Base-by-base conservation (phyloP, 1,140 invertebrate genomes). In the Drosophila sturtevanti region DNA sequence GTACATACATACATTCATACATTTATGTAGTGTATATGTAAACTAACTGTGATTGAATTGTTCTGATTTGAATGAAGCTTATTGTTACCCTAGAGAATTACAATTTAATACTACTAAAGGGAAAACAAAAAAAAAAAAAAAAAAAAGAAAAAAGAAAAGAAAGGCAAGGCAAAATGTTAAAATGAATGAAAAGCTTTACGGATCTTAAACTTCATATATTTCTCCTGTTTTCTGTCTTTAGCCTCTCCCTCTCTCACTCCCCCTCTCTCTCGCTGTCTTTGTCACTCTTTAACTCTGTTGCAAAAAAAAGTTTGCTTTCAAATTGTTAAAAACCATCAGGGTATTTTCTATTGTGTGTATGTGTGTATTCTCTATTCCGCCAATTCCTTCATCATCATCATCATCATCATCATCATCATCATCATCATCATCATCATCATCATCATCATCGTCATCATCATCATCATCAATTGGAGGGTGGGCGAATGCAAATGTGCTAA, bases 401-500 rank as follows among this genome's bases (percentile, higher is more conserved):
- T 48, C 41, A 27, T 12, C 48, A 22, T 12, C 16, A 52, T 10
- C 21, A 24, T 52, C 18, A 14, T 27, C 6, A 18, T 21, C 18
- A 11, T 35, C 27, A 12, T 11, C n/a, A 37, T 44, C 41, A 48
- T n/a, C n/a, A n/a, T n/a, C n/a, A n/a, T n/a, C n/a, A n/a, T n/a
- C n/a, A n/a, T n/a, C n/a, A n/a, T n/a, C n/a, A n/a, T n/a, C n/a
- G n/a, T n/a, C n/a, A n/a, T 18, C 27, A 10, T 21, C 18, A 11
- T 35, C 27, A 12, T 11, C n/a, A 37, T 44, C 41, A 48, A 48
- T 48, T 18, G 41, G n/a, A n/a, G n/a, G 27, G 18, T 21, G n/a
- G 12, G 38, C 21, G 14, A 75, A 75, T 76, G 70, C 60, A 76
- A 76, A 72, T 76, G 18, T 65, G 34, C 31, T 60, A 44, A 63